phyloP scores from a whole-genome alignment of 53 echinoderm and acorn worm genomes.

The Actinopyga echinites region DNA sequence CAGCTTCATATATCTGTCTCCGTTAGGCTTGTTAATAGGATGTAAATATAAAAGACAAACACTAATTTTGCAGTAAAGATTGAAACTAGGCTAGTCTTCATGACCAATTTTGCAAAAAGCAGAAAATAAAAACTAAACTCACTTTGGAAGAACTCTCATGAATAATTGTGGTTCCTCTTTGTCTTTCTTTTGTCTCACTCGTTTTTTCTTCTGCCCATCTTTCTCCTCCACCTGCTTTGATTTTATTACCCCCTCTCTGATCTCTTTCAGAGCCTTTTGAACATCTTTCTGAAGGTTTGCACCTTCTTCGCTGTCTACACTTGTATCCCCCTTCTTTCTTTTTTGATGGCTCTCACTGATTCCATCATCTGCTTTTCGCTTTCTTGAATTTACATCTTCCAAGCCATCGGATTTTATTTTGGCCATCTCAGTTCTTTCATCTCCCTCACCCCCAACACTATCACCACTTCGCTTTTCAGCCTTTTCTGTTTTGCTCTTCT shows the following conservation, averaged over 20 bases:
- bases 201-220: constrained; percentile 67
- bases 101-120: too few species aligned
- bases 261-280: not conserved
- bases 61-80: too few species aligned
- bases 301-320: constrained; percentile 2
- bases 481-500: constrained; percentile 10
- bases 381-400: constrained; percentile 26
- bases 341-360: not conserved
- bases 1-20: too few species aligned
- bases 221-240: constrained; percentile 3
- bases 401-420: not conserved
- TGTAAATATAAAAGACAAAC: too few species aligned
- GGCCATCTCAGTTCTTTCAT: not conserved
- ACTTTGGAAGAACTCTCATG: constrained; percentile 89
- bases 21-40: too few species aligned
- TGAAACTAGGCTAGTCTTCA: too few species aligned
- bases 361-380: constrained; percentile 4
- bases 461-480: not conserved
- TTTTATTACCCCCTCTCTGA: too few species aligned
- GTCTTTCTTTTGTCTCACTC: constrained; percentile 66
- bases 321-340: not conserved
- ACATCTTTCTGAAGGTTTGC: not conserved
- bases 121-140: constrained; percentile 17
- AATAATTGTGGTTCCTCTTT: constrained; percentile 60
- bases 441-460: not conserved